These are phyloP conservation scores for Danio choprae DNA, from an alignment of 2,797 vertebrate species.

Conservation along the genomic window DNA sequence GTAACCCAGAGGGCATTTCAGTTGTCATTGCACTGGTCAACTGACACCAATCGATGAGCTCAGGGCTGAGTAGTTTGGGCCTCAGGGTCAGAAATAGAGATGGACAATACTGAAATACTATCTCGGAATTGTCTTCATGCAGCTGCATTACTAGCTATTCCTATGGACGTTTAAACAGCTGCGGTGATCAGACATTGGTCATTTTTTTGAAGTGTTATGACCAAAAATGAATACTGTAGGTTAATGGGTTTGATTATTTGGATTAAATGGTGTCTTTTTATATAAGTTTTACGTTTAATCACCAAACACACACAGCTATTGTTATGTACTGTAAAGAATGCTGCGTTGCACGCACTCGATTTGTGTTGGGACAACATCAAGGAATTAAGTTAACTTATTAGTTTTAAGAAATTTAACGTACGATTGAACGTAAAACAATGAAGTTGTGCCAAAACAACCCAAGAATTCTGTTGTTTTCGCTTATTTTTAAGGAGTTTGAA, in stretches of 20 bases:
- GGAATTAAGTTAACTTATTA: too few relatives aligned
- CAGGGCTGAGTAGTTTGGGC: constrained; percentile 51
- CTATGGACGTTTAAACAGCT: background rate
- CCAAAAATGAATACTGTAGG: background rate
- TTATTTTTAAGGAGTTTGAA: too few relatives aligned
- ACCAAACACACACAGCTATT: too few relatives aligned
- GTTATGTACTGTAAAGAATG: too few relatives aligned
- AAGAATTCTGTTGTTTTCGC: too few relatives aligned
- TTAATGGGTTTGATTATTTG: background rate
- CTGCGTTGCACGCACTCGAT: too few relatives aligned
- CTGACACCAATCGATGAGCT: constrained; percentile 62
- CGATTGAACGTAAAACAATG: too few relatives aligned
- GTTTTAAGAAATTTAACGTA: too few relatives aligned
- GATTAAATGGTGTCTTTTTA: background rate
- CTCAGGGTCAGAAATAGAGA: constrained; percentile 62
- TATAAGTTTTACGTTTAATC: background rate
- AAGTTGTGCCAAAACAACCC: too few relatives aligned
- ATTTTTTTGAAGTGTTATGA: background rate
- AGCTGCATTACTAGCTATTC: constrained; percentile 3
- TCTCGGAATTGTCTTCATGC: constrained; percentile 36
- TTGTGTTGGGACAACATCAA: too few relatives aligned
- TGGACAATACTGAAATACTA: constrained; percentile 55
- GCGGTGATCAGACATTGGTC: background rate
- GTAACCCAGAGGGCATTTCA: constrained; percentile 53
- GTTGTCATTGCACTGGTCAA: constrained; percentile 58